Conservation (phyloP, 37 sponge, comb jelly and placozoan species). For the Oscarella lobularis region DNA sequence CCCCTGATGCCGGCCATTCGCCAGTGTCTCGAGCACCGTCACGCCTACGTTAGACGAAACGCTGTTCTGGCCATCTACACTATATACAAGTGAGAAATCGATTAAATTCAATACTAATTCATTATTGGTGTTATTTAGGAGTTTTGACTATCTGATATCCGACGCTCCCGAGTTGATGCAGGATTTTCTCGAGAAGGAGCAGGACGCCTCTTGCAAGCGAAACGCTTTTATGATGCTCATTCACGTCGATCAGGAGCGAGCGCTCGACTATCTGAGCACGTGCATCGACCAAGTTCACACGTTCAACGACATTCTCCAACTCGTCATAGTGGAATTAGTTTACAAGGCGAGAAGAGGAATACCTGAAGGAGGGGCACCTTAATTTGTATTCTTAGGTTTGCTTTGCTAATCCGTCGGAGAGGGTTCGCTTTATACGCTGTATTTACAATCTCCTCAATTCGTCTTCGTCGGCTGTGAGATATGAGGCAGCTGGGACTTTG, state of each 20-base stretch:
- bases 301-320: conserved; percentile 95
- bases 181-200: conserved; percentile 82
- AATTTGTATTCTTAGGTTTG: conserved; percentile 52
- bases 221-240: conserved; percentile 99
- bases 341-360: conserved; percentile 98
- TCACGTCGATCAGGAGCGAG: conserved; percentile 86
- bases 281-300: conserved; percentile 93
- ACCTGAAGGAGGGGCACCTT: neutral
- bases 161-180: conserved; percentile 99
- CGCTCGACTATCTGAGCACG: conserved; percentile 84
- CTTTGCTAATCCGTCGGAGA: conserved; percentile 73
- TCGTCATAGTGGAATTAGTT: conserved; percentile 98
- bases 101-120: neutral
- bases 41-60: conserved; percentile 96
- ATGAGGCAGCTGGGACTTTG: conserved; percentile 95
- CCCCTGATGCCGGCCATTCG: conserved; percentile 98
- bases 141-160: conserved; percentile 84
- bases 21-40: conserved; percentile 87
- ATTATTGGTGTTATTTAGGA: conserved; percentile 19
- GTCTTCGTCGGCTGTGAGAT: conserved; percentile 80
- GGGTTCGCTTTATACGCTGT: conserved; percentile 87
- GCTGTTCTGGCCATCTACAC: conserved; percentile 98
- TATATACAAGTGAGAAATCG: conserved; percentile 72
- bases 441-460: conserved; percentile 93
- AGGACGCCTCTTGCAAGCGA: conserved; percentile 95